Evolutionary conservation across 2,113 vertebrate genomes (phyloP).

Genomic region (Elanus axillaris): DNA sequence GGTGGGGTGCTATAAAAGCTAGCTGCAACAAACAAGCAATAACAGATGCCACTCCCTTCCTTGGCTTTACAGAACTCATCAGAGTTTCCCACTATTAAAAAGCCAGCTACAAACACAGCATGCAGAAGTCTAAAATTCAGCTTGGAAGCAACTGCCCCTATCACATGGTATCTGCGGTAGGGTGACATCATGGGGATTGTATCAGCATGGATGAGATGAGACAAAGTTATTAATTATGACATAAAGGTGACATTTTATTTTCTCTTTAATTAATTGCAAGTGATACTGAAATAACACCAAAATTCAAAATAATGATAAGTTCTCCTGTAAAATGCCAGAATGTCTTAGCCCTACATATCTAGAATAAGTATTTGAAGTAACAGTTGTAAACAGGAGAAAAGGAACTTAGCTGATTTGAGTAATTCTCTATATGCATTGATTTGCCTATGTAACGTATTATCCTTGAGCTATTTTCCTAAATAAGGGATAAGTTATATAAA

Average conservation of each 20-base stretch:
- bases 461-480: neutral
- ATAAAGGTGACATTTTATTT: neutral
- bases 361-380: neutral
- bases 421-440: neutral
- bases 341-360: neutral
- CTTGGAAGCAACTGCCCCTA: neutral
- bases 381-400: neutral
- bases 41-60: neutral
- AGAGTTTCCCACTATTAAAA: neutral
- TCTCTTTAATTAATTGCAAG: neutral
- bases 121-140: neutral
- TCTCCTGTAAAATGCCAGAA: neutral
- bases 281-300: neutral
- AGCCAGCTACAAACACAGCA: neutral
- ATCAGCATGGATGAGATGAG: neutral
- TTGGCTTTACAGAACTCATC: neutral
- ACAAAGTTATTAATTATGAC: neutral
- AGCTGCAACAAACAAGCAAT: neutral
- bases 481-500: neutral
- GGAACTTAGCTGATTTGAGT: neutral
- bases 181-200: neutral
- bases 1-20: neutral
- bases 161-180: neutral
- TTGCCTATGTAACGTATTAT: neutral
- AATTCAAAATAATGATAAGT: neutral